Conservation (phyloP, 2,113 vertebrate genomes). For the Rhinolophus ferrumequinum region DNA sequence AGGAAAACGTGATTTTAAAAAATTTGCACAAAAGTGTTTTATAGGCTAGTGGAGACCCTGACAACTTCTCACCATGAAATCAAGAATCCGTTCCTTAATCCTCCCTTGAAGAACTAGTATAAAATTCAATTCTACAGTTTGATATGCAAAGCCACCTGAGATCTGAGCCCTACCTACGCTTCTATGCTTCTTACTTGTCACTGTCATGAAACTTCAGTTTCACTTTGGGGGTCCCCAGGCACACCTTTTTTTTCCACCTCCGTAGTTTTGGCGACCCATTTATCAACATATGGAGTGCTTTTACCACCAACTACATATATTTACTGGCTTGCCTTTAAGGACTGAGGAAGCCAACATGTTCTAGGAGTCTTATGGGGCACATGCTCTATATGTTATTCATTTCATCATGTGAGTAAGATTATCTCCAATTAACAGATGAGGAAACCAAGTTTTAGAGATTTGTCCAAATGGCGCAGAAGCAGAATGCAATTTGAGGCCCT, state of each 20-base stretch:
- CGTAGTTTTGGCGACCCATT: neutral
- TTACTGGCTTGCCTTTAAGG: neutral
- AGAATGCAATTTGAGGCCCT: neutral
- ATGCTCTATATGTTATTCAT: neutral
- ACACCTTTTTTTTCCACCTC: neutral
- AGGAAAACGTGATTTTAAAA: neutral
- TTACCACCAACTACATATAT: neutral
- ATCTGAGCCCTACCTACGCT: neutral
- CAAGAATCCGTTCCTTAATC: neutral
- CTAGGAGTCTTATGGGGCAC: neutral
- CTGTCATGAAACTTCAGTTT: neutral
- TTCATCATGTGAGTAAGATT: neutral
- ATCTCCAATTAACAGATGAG: neutral
- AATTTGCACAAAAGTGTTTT: neutral
- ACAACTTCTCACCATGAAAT: neutral
- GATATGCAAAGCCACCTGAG: neutral
- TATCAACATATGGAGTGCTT: neutral
- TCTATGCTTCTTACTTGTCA: neutral
- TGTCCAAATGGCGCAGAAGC: neutral
- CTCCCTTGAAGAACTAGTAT: neutral
- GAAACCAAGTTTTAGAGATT: conserved; percentile 4
- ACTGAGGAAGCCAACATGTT: neutral
- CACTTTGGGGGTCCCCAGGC: neutral
- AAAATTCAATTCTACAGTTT: neutral
- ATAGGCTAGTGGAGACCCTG: neutral